Conservation (phyloP, 2,888 invertebrate genomes). For the Gerris lacustris region DNA sequence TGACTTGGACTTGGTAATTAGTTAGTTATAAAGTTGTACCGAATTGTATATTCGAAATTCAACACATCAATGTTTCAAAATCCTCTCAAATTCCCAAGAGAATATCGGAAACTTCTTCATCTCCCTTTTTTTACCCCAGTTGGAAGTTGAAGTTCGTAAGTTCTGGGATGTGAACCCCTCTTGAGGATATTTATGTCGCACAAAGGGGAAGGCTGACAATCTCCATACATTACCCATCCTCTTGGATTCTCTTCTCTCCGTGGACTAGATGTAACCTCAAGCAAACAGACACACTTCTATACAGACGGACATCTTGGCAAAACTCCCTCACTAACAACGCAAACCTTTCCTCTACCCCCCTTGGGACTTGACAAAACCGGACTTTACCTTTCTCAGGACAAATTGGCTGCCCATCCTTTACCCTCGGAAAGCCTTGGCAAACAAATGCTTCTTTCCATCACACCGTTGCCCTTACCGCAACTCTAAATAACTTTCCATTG, state of each 20-base stretch:
- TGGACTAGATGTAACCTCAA: background rate
- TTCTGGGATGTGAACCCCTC: background rate
- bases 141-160: background rate
- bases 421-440: background rate
- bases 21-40: too few species aligned
- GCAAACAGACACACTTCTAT: background rate
- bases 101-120: background rate
- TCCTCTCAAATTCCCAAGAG: background rate
- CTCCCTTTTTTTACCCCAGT: background rate
- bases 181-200: background rate
- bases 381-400: conserved; percentile 3
- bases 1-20: too few species aligned
- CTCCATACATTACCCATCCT: background rate
- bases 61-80: background rate
- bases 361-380: background rate
- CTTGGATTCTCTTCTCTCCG: background rate
- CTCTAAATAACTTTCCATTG: conserved; percentile 3
- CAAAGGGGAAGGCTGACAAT: background rate
- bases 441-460: background rate
- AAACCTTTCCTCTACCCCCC: background rate
- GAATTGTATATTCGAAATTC: background rate
- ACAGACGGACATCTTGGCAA: conserved; percentile 1
- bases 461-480: background rate
- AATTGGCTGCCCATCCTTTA: background rate
- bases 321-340: background rate